Evolutionary conservation across 2,888 invertebrate species (phyloP), one percentile per base, ranked within the genome.

Genomic region (Pachycephus smyrnensis): DNA sequence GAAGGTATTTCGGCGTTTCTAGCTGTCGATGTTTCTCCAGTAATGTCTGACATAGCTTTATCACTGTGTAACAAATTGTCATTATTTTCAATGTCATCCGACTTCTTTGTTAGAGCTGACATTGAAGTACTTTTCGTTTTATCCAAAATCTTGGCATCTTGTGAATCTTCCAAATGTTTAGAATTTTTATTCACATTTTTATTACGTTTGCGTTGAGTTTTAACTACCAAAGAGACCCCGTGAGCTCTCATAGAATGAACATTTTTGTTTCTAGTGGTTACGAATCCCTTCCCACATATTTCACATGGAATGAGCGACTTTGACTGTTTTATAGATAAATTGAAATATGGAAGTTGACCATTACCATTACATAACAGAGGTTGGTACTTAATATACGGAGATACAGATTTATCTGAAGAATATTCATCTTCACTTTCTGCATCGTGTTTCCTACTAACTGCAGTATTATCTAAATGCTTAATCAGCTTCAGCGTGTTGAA

Each of bases 401-500:
- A 32, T 71, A 15, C 32, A 31, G 71, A 32, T 71, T 71, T 33
- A 71, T 31, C 15, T 1, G 31, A 15, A 31, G 71, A 32, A 71
- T 33, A 31, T 32, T 33, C 23, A 23, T 71, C 32, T 32, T 71
- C 23, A 33, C 12, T 6, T 33, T 71, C 71, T 33, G 12, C 71
- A 33, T 15, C 12, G 12, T 31, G 9, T 32, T 71, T 33, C 12
- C 12, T 32, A 71, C 11, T 11, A n/a, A 31, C 15, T 23, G 6
- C 71, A 32, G 9, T 74, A 31, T 3, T 77, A 75, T 15, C 69
- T 77, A 9, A 55, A 36, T 1, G 40, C 30, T 15, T 71, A 71
- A 91, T 88, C 4, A 91, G 80, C 33, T 91, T 84, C 73, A 90
- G 80, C 4, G 91, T 91, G 76, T 91, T 86, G 90, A 91, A 91